phyloP scores from a whole-genome alignment of 2,113 vertebrate species.

The Spea multiplicata region DNA sequence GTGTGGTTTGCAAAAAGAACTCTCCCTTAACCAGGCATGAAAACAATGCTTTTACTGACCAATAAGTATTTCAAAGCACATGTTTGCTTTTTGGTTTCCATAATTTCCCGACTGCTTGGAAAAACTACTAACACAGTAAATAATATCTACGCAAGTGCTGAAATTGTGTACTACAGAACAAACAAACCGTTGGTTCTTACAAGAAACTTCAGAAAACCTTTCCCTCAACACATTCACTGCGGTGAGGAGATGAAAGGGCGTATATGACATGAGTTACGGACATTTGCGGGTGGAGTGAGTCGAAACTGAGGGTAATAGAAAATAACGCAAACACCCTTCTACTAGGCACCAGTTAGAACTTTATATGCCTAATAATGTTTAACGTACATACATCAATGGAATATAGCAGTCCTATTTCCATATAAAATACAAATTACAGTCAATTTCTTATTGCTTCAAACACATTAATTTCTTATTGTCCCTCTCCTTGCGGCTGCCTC shows the following conservation, averaged over 20 bases:
- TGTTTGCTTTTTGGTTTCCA: slow-evolving; percentile 18
- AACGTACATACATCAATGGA: no score
- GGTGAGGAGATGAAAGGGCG: not conserved
- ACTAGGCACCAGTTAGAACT: no score
- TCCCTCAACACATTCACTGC: slow-evolving; percentile 12
- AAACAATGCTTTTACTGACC: not conserved
- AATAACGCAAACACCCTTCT: no score
- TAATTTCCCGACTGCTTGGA: slow-evolving; percentile 16
- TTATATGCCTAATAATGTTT: no score
- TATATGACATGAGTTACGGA: not conserved
- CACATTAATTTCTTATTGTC: no score
- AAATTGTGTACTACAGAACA: slow-evolving; percentile 20
- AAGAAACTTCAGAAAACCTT: slow-evolving; percentile 1
- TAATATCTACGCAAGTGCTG: slow-evolving; percentile 7
- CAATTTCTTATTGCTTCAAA: no score
- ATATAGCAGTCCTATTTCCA: no score
- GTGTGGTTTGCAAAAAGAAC: no score
- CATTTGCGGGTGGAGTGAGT: not conserved
- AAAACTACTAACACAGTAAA: slow-evolving; percentile 16
- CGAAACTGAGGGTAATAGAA: not conserved
- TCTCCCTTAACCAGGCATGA: no score
- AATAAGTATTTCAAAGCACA: slow-evolving; percentile 18
- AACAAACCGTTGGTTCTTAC: slow-evolving; percentile 19
- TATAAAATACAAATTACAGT: no score
- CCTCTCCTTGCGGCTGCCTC: no score